Base-by-base conservation (phyloP, 2,888 invertebrate genomes). In the Amblyteles armatorius region DNA sequence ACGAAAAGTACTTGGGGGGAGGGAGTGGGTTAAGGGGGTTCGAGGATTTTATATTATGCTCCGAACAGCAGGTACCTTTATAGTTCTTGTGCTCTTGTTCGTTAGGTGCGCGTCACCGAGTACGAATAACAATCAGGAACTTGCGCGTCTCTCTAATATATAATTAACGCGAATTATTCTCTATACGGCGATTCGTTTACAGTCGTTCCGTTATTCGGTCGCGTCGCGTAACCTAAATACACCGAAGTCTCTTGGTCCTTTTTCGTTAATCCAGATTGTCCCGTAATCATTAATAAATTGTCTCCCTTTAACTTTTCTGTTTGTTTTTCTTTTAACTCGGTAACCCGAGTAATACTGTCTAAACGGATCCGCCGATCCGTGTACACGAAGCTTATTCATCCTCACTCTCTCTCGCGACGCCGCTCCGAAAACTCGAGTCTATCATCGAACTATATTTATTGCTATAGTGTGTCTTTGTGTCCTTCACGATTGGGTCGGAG, bases 41-140 rank as follows among this genome's bases (percentile, higher is more conserved):
- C 68, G 76, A 78, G 22, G 69, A 82, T 82, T 44, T 79, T 87
- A 83, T 87, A 85, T 87, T 85, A 87, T 86, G 88, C 79, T 88
- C 80, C 73, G 87, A 89, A 79, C 48, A 73, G 65, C 91, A 92
- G 90, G 91, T 92, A 91, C 91, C 83, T 87, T 88, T 16, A 48
- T 40, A 78, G 72, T 86, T 88, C 84, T 86, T 91, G 90, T 91
- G 88, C 88, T 87, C 89, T 89, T 88, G 87, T 88, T 89, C 88
- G 87, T 90, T 33, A 63, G 83, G 88, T 89, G 87, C 90, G 89
- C 91, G 90, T 88, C 63, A 63, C 63, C 29, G 33, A 63, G 63
- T 26, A 29, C 63, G 29, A 33, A 91, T 90, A 88, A 89, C 88
- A 89, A 88, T 89, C 89, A 91, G 90, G 89, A 92, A 91, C 91